Conservation (phyloP, 2,113 vertebrate genomes). For the Cyrtonyx montezumae region DNA sequence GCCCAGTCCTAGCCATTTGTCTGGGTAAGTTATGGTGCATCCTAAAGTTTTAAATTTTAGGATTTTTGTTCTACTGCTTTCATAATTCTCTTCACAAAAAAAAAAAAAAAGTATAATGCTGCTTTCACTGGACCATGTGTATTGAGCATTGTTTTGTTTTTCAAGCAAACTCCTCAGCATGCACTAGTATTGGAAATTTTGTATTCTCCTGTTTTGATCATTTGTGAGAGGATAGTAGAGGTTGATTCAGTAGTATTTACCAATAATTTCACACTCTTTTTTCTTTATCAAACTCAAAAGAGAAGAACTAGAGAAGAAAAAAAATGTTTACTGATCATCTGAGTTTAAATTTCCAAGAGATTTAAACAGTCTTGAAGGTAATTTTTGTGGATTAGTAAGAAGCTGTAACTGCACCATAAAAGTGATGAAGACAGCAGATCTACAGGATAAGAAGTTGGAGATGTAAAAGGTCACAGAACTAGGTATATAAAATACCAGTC, state of each 20-base stretch:
- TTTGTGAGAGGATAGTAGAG: neutral
- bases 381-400: neutral
- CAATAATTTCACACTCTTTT: constrained; percentile 30
- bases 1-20: neutral
- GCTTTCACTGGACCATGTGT: neutral
- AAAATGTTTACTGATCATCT: neutral
- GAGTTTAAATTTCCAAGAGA: neutral
- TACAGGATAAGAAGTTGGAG: neutral
- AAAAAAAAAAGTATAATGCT: neutral
- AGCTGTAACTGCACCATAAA: neutral
- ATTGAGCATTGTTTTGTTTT: neutral
- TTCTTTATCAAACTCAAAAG: constrained; percentile 33
- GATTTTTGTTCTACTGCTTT: neutral
- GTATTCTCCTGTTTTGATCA: constrained; percentile 4
- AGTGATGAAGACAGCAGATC: neutral
- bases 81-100: neutral
- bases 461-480: neutral
- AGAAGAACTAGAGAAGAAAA: neutral
- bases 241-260: neutral
- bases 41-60: neutral
- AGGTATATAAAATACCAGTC: constrained; percentile 24
- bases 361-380: neutral
- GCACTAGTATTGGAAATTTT: neutral
- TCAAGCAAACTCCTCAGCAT: neutral
- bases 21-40: neutral